Evolutionary conservation across 2,797 vertebrate genomes (phyloP).

Genomic region (Cottoperca gobio): DNA sequence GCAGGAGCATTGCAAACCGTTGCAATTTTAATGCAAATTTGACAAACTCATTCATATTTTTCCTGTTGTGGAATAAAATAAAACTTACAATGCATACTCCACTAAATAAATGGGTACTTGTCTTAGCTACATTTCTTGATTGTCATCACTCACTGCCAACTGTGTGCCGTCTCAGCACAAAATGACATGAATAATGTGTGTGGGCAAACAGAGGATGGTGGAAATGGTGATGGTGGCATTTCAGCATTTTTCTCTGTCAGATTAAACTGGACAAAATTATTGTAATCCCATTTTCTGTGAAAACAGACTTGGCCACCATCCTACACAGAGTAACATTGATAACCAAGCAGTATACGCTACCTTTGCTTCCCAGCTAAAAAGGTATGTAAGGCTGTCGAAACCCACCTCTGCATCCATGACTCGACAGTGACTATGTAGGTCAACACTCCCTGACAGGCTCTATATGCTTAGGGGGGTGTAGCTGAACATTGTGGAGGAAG

Average conservation of each 20-base stretch:
- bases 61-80: slow-evolving; percentile 16
- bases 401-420: slow-evolving; percentile 57
- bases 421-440: slow-evolving; percentile 63
- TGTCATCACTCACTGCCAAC: slow-evolving; percentile 16
- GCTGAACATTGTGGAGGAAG: slow-evolving; percentile 36
- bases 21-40: slow-evolving; percentile 43
- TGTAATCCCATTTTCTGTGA: not conserved
- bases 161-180: slow-evolving; percentile 27
- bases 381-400: slow-evolving; percentile 51
- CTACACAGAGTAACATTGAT: slow-evolving; percentile 4
- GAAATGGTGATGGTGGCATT: not conserved
- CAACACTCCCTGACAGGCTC: slow-evolving; percentile 58
- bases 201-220: slow-evolving; percentile 21
- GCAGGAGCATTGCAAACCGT: slow-evolving; percentile 20
- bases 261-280: not conserved
- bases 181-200: slow-evolving; percentile 11
- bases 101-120: slow-evolving; percentile 19
- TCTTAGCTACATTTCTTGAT: slow-evolving; percentile 13
- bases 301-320: slow-evolving; percentile 4
- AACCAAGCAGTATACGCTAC: slow-evolving; percentile 17
- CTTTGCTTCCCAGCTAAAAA: slow-evolving; percentile 30
- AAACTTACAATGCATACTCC: slow-evolving; percentile 4
- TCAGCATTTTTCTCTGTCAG: slow-evolving; percentile 8
- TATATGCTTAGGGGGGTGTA: slow-evolving; percentile 51
- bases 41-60: slow-evolving; percentile 21